Conservation (phyloP, 2,888 invertebrate genomes). For the Coenonympha arcania region DNA sequence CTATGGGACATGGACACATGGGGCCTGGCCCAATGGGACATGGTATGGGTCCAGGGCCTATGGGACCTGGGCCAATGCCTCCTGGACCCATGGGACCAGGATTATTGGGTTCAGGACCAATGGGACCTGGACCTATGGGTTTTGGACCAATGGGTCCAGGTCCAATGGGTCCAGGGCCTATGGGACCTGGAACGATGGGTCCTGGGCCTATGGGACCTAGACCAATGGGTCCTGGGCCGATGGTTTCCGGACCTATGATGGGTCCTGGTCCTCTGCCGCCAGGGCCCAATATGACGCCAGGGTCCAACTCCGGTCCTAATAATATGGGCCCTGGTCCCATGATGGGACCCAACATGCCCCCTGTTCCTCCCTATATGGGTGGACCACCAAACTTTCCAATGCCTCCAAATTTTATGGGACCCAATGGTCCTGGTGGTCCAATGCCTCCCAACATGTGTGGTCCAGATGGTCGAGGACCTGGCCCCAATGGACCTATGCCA, state of each 20-base stretch:
- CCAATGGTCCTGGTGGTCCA: conserved; percentile 47
- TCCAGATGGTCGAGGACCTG: conserved; percentile 38
- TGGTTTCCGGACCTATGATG: conserved; percentile 30
- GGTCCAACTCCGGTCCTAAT: conserved; percentile 23
- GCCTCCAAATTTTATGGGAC: conserved; percentile 62
- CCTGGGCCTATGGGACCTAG: conserved; percentile 28
- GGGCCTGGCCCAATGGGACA: conserved; percentile 30
- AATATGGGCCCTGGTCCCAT: conserved; percentile 31
- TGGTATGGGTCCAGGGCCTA: conserved; percentile 25
- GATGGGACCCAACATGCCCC: conserved; percentile 31
- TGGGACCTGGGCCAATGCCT: conserved; percentile 27
- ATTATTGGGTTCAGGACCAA: conserved; percentile 34
- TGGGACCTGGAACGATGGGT: conserved; percentile 25
- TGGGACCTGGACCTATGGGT: conserved; percentile 33
- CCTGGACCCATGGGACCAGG: conserved; percentile 28
- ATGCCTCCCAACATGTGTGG: conserved; percentile 46
- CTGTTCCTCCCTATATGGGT: conserved; percentile 48
- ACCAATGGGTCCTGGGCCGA: conserved; percentile 31
- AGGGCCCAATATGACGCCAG: conserved; percentile 32
- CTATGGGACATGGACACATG: conserved; percentile 27
- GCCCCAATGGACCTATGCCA: conserved; percentile 44
- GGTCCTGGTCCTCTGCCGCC: conserved; percentile 25
- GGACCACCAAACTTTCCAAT: conserved; percentile 57
- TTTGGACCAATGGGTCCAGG: conserved; percentile 29
- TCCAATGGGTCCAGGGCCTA: conserved; percentile 25